Evolutionary conservation across 1,140 invertebrate species (phyloP), one percentile per base, ranked within the genome.

Genomic region (Micrasema minimum): DNA sequence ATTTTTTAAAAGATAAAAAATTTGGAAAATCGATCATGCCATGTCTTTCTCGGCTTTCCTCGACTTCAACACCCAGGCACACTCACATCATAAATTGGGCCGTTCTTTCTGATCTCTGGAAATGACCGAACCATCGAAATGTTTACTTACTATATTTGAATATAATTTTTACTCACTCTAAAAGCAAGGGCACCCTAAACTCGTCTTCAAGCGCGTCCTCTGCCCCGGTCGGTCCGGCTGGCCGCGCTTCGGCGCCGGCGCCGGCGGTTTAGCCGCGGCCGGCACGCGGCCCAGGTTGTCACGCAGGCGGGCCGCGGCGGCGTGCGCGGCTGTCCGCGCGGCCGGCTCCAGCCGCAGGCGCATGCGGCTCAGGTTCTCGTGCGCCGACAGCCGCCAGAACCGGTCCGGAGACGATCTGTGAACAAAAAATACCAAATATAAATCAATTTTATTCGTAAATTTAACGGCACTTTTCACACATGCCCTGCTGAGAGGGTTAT

Each of bases 321-420:
- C 82, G 72, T 90, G 89, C 35, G 77, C 77, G 35, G 80, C 80
- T 31, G 79, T 79, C 88, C 87, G 83, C 0, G 85, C 86, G 37
- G 85, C 81, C 0, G 85, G 87, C 46, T 87, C 81, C 53, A 90
- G 77, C 75, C 90, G 90, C 1, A 89, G 81, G 16, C 88, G 81
- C 89, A 91, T 91, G 37, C 89, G 80, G 1, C 85, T 85, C 41
- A 86, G 86, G 77, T 90, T 91, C 75, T 91, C 89, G 72, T 90
- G 86, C 41, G 85, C 84, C 2, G 89, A 89, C 4, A 90, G 78
- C 72, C 87, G 89, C 89, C 86, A 88, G 70, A 85, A 83, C 46
- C 81, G 77, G 22, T 80, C 77, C 1, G 69, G 57, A 5, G 70
- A 16, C 1, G 72, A 74, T 2, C 83, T 85, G 66, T 0, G 61